A percentile compares a stretch with the other conserved stretches of the same genome.
Evolutionary conservation across 2,797 vertebrate genomes (phyloP).

Genomic region (Carduelis carduelis): DNA sequence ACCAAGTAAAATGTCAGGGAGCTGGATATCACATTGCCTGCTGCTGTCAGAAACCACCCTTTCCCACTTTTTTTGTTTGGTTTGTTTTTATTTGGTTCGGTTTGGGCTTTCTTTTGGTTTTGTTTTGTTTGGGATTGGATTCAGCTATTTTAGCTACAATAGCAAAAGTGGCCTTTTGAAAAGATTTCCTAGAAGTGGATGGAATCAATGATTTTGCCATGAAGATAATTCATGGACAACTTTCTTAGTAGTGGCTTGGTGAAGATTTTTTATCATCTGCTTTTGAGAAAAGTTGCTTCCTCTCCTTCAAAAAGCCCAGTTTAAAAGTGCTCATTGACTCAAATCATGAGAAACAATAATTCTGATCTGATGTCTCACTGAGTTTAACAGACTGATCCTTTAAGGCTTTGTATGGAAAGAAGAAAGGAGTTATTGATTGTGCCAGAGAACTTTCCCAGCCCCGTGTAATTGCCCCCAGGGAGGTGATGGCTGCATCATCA

Average conservation of each 20-base stretch:
- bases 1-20: constrained; percentile 66
- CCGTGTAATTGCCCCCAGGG: background rate
- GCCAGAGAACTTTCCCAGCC: background rate
- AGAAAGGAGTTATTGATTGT: background rate
- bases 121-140: background rate
- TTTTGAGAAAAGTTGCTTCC: background rate
- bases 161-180: background rate
- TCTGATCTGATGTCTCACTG: background rate
- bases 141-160: background rate
- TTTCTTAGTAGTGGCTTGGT: background rate
- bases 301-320: background rate
- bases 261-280: background rate
- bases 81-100: background rate
- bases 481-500: background rate
- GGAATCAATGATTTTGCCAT: background rate
- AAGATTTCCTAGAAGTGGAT: background rate
- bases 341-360: background rate
- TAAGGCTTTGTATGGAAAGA: background rate
- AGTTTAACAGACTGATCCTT: background rate
- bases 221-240: background rate
- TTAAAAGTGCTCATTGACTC: background rate
- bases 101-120: background rate
- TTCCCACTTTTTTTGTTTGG: fast-evolving
- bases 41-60: background rate
- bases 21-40: background rate